Conservation (phyloP, 2,797 vertebrate genomes). For the Pangasius krempfi region DNA sequence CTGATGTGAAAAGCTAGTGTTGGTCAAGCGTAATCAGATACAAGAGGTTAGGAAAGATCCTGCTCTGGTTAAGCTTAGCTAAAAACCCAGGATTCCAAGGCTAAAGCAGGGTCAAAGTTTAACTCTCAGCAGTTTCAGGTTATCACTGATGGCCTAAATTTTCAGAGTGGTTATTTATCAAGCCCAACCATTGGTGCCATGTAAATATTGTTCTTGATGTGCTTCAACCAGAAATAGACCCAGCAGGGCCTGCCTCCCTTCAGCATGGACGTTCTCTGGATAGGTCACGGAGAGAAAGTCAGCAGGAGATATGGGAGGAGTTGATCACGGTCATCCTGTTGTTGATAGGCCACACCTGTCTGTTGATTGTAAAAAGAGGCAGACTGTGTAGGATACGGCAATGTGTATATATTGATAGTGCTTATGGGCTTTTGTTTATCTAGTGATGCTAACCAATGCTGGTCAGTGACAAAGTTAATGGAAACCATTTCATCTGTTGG, state of each 20-base stretch:
- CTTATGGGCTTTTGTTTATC: not conserved
- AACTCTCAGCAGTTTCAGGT: conserved; percentile 35
- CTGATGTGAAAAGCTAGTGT: conserved; percentile 65
- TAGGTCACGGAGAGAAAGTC: conserved; percentile 71
- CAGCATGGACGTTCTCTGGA: conserved; percentile 42
- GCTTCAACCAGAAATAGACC: conserved; percentile 49
- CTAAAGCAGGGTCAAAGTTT: conserved; percentile 64
- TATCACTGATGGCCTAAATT: conserved; percentile 42
- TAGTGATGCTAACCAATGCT: not conserved
- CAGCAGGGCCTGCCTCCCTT: not conserved
- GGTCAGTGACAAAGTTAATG: not conserved
- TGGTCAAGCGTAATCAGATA: conserved; percentile 59
- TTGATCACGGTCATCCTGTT: conserved; percentile 77
- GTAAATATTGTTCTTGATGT: conserved; percentile 48
- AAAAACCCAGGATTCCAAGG: conserved; percentile 24
- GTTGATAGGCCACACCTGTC: conserved; percentile 76
- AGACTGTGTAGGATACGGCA: conserved; percentile 17
- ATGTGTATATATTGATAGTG: not conserved
- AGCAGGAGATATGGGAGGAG: conserved; percentile 69
- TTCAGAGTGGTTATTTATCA: conserved; percentile 26
- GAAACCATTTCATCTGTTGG: not conserved
- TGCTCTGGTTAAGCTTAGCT: conserved; percentile 14
- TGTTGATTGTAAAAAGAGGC: conserved; percentile 61
- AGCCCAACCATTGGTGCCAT: conserved; percentile 33
- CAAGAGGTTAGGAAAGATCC: conserved; percentile 60